phyloP scores from a whole-genome alignment of 1,140 invertebrate species.

The Lethrus apterus region DNA sequence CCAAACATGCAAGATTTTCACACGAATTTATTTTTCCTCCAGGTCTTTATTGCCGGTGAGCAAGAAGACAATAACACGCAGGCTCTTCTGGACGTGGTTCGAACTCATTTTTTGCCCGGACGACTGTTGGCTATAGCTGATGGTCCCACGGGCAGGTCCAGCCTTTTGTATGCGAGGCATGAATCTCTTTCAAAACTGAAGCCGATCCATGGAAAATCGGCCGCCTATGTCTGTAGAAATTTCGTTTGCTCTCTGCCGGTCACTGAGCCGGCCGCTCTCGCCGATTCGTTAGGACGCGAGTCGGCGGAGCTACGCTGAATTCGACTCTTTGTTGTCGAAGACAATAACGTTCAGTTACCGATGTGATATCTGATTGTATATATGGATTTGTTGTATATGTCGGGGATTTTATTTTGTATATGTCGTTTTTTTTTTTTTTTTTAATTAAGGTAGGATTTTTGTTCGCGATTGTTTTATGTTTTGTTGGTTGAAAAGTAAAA shows the following conservation, averaged over 20 bases:
- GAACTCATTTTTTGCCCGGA: constrained; percentile 59
- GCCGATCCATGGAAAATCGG: constrained; percentile 50
- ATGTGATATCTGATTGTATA: too few species aligned
- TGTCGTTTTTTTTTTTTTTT: too few species aligned
- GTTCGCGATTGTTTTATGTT: too few species aligned
- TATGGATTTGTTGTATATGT: too few species aligned
- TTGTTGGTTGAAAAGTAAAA: too few species aligned
- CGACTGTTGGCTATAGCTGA: constrained; percentile 62
- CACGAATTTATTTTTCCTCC: constrained; percentile 24
- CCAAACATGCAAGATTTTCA: not conserved
- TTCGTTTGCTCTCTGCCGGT: constrained; percentile 73
- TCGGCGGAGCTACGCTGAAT: too few species aligned
- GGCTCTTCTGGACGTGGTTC: constrained; percentile 58
- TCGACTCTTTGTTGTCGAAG: too few species aligned
- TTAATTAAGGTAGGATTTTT: too few species aligned
- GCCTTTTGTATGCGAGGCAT: constrained; percentile 35
- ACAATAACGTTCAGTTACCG: too few species aligned
- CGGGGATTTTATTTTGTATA: too few species aligned
- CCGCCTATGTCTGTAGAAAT: constrained; percentile 76
- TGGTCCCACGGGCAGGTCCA: constrained; percentile 41
- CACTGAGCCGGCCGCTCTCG: constrained; percentile 59
- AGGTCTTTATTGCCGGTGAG: constrained; percentile 62
- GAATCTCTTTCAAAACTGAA: constrained; percentile 27
- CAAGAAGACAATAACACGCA: constrained; percentile 57
- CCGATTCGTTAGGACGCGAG: constrained; percentile 49